These are phyloP conservation scores for Ciconia stormi DNA, from an alignment of 2,113 vertebrate genomes.

Conservation along the genomic window DNA sequence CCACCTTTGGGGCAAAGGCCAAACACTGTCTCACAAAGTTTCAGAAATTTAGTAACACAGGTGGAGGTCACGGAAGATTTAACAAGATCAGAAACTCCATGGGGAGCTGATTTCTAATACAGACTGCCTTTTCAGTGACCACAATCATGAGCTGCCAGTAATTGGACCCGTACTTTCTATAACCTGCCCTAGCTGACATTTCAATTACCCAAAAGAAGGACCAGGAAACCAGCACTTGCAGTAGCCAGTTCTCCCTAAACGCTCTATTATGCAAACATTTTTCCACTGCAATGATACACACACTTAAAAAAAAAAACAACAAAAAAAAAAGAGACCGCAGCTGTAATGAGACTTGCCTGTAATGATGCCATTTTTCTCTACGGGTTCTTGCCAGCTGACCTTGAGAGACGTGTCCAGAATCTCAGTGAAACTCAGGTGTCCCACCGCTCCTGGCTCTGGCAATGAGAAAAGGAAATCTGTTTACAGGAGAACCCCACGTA, in stretches of 20 bases:
- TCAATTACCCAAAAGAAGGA: not conserved
- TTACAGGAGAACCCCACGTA: not conserved
- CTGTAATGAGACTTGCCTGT: conserved; percentile 75
- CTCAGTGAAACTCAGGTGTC: conserved; percentile 92
- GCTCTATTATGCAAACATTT: not conserved
- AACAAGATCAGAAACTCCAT: not conserved
- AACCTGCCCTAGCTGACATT: not conserved
- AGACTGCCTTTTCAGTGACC: not conserved
- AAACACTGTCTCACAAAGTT: not conserved
- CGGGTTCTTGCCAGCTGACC: conserved; percentile 95
- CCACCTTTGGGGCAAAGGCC: not conserved
- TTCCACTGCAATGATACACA: not conserved
- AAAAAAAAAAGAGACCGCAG: not conserved
- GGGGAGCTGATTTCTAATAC: not conserved
- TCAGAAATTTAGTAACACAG: not conserved
- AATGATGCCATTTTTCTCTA: conserved; percentile 91
- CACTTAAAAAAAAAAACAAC: no score
- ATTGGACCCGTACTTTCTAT: not conserved
- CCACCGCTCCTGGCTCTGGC: conserved; percentile 88
- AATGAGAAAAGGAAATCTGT: conserved; percentile 52
- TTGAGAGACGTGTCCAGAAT: conserved; percentile 94
- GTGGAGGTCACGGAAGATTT: not conserved
- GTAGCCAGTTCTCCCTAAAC: not conserved
- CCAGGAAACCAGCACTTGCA: not conserved
- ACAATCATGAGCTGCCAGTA: not conserved